A percentile compares a stretch with the other conserved stretches of the same genome.
phyloP scores from a whole-genome alignment of 2,797 vertebrate genomes.

The Muraenolepis orangiensis region DNA sequence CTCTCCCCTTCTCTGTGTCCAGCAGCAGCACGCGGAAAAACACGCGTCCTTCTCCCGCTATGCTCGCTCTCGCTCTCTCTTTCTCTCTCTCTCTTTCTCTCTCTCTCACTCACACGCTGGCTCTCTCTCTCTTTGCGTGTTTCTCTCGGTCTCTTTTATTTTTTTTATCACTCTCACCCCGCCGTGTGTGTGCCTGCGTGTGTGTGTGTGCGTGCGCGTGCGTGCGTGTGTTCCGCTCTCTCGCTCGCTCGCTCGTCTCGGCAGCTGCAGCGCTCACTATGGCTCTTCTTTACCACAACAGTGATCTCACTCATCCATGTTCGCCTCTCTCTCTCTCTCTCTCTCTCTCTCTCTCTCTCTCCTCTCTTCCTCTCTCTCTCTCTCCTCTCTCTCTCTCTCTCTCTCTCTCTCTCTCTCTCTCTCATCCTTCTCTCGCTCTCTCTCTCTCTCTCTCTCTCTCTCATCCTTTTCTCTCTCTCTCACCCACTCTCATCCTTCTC shows the following conservation, averaged over 20 bases:
- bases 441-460: constrained; percentile 53
- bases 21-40: no score
- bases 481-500: no score
- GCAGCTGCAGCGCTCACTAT: constrained; percentile 66
- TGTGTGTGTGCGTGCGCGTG: no score
- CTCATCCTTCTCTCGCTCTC: constrained; percentile 1
- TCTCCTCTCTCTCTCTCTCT: background rate
- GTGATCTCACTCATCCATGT: background rate
- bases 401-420: constrained; percentile 6
- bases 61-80: no score
- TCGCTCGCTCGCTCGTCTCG: constrained; percentile 56
- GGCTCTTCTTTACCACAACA: constrained; percentile 16
- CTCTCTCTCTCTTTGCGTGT: no score
- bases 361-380: constrained; percentile 2
- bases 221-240: constrained; percentile 35
- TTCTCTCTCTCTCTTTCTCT: no score
- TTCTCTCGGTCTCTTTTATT: constrained; percentile 23
- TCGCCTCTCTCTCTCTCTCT: constrained; percentile 6
- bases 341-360: constrained; percentile 9
- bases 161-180: no score
- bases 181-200: no score
- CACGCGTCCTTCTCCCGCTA: no score
- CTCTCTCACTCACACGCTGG: no score
- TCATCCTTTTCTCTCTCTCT: no score
- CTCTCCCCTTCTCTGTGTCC: constrained; percentile 27